Conservation (phyloP, 2,888 invertebrate genomes). For the Trichopoda pennipes region DNA sequence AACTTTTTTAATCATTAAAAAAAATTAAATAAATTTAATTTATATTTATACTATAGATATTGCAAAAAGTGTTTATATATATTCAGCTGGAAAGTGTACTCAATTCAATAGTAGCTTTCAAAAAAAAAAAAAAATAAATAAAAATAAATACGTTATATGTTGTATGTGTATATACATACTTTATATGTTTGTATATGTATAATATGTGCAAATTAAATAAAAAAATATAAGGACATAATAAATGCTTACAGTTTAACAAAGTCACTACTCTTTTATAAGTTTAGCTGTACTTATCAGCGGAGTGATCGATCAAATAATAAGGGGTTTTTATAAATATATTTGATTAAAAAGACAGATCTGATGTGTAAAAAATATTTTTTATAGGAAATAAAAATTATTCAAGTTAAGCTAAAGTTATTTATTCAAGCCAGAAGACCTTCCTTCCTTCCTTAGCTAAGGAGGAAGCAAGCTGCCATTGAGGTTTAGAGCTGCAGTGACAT, state of each 20-base stretch:
- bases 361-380: too few species aligned
- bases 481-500: too few species aligned
- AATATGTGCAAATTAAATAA: not conserved
- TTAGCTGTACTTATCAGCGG: not conserved
- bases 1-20: not conserved
- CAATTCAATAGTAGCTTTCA: conserved; percentile 31
- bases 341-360: too few species aligned
- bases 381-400: too few species aligned
- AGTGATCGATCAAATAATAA: not conserved
- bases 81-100: conserved; percentile 53
- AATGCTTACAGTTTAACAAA: not conserved
- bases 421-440: too few species aligned
- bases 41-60: not conserved
- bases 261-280: not conserved
- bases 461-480: too few species aligned
- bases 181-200: not conserved
- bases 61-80: conserved; percentile 44
- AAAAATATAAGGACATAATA: conserved; percentile 35
- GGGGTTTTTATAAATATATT: too few species aligned
- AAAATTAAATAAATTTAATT: too few species aligned
- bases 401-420: too few species aligned
- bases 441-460: too few species aligned
- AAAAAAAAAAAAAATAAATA: conserved; percentile 6
- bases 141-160: conserved; percentile 15
- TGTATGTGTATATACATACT: too few species aligned